phyloP scores from a whole-genome alignment of 2,888 invertebrate genomes.

The Phyllotreta cruciferae region DNA sequence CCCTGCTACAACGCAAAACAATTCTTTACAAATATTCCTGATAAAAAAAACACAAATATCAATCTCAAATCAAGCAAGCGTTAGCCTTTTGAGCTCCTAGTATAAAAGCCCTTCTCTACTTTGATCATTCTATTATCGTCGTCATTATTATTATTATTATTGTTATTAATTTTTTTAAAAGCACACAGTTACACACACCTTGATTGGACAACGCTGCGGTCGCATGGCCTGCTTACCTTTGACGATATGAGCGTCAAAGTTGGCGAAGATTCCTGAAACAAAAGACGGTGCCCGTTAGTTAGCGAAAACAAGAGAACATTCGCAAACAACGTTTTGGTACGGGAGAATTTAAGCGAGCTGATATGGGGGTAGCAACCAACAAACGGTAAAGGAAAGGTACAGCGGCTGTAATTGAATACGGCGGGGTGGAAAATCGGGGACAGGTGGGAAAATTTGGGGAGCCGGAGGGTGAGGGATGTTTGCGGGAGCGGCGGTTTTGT shows the following conservation, averaged over 20 bases:
- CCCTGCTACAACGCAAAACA: too few relatives aligned
- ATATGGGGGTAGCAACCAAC: not conserved
- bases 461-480: not conserved
- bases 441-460: conserved; percentile 1
- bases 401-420: conserved; percentile 12
- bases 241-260: conserved; percentile 80
- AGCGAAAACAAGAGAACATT: conserved; percentile 12
- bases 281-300: conserved; percentile 58
- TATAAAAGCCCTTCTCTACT: conserved; percentile 9
- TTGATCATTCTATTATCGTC: too few relatives aligned
- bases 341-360: not conserved
- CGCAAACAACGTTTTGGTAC: conserved; percentile 1
- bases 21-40: too few relatives aligned
- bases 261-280: conserved; percentile 79
- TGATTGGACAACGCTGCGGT: conserved; percentile 62
- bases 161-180: conserved; percentile 35
- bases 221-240: conserved; percentile 71
- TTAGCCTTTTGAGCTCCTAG: not conserved
- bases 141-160: not conserved
- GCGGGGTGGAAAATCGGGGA: not conserved
- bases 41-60: not conserved
- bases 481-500: not conserved
- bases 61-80: not conserved
- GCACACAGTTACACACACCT: conserved; percentile 60
- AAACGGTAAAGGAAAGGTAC: conserved; percentile 6